Evolutionary conservation across 1,140 invertebrate genomes (phyloP).

Genomic region (Bombus sibiricus): DNA sequence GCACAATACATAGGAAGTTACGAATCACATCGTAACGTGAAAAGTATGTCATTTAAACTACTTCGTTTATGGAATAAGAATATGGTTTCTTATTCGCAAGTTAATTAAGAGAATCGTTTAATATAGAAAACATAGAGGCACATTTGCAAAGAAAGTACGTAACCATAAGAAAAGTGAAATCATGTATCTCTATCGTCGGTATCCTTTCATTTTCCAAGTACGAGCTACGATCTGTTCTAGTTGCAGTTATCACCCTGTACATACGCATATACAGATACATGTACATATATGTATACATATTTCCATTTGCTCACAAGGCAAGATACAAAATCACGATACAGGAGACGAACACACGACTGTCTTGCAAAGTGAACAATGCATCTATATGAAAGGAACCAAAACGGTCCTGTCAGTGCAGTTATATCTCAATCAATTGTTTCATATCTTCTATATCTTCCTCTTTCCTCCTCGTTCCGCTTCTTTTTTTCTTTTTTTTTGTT

Average conservation of each 20-base stretch:
- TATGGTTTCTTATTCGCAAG: neutral
- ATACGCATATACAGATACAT: constrained; percentile 31
- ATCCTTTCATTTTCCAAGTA: neutral
- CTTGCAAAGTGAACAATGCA: constrained; percentile 33
- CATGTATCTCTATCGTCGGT: too few species aligned
- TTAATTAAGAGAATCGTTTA: neutral
- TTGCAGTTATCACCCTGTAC: constrained; percentile 18
- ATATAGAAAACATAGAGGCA: neutral
- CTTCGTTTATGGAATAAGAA: neutral
- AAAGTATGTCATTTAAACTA: neutral
- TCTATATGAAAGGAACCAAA: constrained; percentile 30
- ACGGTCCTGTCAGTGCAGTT: constrained; percentile 12
- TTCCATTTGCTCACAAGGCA: constrained; percentile 31
- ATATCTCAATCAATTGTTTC: constrained; percentile 37
- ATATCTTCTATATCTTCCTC: constrained; percentile 14
- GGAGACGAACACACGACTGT: constrained; percentile 33
- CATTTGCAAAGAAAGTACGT: too few species aligned
- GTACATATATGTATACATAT: constrained; percentile 33
- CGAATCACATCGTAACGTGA: neutral
- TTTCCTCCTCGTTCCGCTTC: constrained; percentile 14
- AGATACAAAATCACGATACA: constrained; percentile 43
- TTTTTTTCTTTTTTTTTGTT: neutral
- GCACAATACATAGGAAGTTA: neutral
- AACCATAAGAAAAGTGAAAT: neutral
- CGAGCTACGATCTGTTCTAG: neutral